phyloP scores from a whole-genome alignment of 2,113 vertebrate genomes.

The Cryptomyrus ogoouensis region DNA sequence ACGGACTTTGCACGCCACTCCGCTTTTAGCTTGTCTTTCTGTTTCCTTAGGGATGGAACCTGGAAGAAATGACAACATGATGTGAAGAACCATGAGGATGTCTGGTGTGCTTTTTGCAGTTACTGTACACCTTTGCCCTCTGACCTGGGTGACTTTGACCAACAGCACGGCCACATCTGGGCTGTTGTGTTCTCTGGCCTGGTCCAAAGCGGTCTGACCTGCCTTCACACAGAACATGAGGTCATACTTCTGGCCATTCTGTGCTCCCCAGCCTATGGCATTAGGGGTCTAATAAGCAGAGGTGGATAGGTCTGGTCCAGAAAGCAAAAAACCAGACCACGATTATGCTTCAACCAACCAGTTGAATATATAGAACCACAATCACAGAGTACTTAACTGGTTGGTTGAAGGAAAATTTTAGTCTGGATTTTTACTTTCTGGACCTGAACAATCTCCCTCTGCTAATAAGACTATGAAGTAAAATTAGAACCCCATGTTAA shows the following conservation, averaged over 20 bases:
- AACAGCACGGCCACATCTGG: constrained; percentile 74
- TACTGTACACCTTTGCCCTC: neutral
- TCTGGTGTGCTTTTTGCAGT: neutral
- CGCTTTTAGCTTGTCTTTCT: constrained; percentile 67
- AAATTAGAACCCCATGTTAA: neutral
- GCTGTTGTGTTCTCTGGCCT: constrained; percentile 75
- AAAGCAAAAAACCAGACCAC: neutral
- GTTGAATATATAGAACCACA: neutral
- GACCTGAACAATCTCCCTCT: neutral
- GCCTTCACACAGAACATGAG: constrained; percentile 51
- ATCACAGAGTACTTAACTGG: neutral
- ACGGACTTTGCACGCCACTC: constrained; percentile 70
- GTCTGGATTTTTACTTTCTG: neutral
- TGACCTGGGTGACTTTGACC: constrained; percentile 79
- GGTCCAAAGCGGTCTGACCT: constrained; percentile 79
- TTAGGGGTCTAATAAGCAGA: neutral
- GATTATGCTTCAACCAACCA: neutral
- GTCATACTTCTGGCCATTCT: neutral
- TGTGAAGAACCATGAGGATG: neutral
- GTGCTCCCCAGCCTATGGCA: neutral
- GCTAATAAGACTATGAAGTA: neutral
- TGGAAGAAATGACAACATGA: neutral
- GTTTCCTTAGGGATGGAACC: constrained; percentile 60
- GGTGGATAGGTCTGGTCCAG: neutral
- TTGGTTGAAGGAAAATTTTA: neutral